Evolutionary conservation across 2,113 vertebrate species (phyloP).

Genomic region (Pristiophorus japonicus): DNA sequence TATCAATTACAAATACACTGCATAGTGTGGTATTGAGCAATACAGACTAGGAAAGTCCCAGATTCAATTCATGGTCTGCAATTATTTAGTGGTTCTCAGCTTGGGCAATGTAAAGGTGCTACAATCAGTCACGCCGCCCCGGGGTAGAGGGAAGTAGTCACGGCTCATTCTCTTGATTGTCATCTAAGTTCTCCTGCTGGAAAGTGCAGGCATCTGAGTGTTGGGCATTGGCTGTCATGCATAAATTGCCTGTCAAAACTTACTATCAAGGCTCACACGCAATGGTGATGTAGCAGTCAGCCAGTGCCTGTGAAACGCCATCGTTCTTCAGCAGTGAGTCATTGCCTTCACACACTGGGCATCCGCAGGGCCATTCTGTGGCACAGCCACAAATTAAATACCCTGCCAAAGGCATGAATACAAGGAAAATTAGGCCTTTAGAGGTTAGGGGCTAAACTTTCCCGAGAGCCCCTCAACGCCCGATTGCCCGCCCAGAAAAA

Average conservation of each 20-base stretch:
- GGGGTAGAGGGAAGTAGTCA: not conserved
- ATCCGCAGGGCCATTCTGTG: not conserved
- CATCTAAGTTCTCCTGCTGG: not conserved
- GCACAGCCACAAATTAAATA: not conserved
- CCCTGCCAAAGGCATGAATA: not conserved
- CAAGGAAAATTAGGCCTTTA: not conserved
- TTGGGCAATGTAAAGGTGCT: not conserved
- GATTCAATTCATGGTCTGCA: not conserved
- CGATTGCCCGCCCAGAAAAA: too few species aligned
- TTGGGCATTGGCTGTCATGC: not conserved
- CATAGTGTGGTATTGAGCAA: not conserved
- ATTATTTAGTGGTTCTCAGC: not conserved
- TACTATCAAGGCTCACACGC: not conserved
- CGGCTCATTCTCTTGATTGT: not conserved
- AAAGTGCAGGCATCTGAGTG: not conserved
- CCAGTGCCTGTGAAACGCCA: not conserved
- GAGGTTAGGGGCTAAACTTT: too few species aligned
- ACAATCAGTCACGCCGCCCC: not conserved
- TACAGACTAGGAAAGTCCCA: not conserved
- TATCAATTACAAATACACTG: not conserved
- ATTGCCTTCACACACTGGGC: not conserved
- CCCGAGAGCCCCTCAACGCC: too few species aligned
- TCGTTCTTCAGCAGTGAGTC: not conserved
- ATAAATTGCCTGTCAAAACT: not conserved
- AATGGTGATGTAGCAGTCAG: not conserved